phyloP scores from a whole-genome alignment of 2,797 vertebrate genomes.

The Oreochromis mossambicus region DNA sequence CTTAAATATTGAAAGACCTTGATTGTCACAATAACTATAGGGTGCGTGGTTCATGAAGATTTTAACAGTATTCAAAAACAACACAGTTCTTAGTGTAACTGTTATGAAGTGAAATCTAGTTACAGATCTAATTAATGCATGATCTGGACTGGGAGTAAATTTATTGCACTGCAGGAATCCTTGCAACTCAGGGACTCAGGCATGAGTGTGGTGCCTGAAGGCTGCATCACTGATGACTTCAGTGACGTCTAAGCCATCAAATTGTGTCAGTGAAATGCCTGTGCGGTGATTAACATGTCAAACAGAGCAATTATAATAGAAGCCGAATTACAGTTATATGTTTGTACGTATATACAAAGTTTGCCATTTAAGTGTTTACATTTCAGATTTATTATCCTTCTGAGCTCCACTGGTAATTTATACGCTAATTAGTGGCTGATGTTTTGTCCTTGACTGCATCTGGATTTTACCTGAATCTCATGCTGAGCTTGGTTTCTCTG shows the following conservation, averaged over 20 bases:
- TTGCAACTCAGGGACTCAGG: slow-evolving; percentile 13
- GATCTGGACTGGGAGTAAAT: slow-evolving; percentile 12
- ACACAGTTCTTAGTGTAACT: background rate
- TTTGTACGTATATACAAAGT: background rate
- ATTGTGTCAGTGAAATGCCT: slow-evolving; percentile 20
- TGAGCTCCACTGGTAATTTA: background rate
- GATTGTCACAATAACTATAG: background rate
- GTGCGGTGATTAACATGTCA: slow-evolving; percentile 27
- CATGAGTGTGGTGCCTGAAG: slow-evolving; percentile 9
- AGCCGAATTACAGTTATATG: background rate
- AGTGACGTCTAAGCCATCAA: slow-evolving; percentile 5
- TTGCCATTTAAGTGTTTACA: background rate
- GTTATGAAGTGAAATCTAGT: background rate
- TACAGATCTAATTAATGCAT: slow-evolving; percentile 8
- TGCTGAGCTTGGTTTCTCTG: background rate
- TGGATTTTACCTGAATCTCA: slow-evolving; percentile 32
- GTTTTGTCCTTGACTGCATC: background rate
- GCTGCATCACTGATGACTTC: slow-evolving; percentile 37
- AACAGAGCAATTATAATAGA: background rate
- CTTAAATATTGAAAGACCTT: background rate
- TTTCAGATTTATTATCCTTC: background rate
- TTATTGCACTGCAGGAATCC: slow-evolving; percentile 19
- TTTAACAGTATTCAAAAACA: background rate
- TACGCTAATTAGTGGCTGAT: background rate
- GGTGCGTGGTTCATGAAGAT: background rate